phyloP scores from a whole-genome alignment of 1,140 invertebrate genomes.

The Formica exsecta region DNA sequence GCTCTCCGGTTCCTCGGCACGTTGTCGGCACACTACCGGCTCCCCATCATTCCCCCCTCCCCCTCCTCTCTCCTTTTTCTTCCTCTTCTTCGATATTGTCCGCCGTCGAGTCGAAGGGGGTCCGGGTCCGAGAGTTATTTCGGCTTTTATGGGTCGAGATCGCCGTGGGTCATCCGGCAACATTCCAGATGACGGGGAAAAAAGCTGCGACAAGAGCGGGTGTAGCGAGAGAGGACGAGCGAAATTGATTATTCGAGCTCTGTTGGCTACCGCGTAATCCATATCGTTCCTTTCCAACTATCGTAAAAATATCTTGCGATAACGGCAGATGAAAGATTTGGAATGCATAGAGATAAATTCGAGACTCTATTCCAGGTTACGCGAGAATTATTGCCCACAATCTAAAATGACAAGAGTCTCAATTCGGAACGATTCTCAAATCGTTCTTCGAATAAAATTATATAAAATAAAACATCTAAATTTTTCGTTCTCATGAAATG shows the following conservation, averaged over 20 bases:
- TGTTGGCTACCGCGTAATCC: conserved; percentile 39
- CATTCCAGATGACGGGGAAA: conserved; percentile 77
- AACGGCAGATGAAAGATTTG: conserved; percentile 12
- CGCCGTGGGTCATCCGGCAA: conserved; percentile 75
- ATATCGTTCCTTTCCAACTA: conserved; percentile 19
- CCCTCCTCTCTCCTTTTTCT: background rate
- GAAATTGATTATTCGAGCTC: conserved; percentile 59
- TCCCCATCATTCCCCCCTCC: conserved; percentile 5
- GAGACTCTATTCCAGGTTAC: background rate
- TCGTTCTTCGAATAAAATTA: background rate
- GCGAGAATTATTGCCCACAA: conserved; percentile 4
- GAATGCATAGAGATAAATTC: background rate
- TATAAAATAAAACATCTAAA: background rate
- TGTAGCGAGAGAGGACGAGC: conserved; percentile 38
- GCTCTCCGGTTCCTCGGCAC: conserved; percentile 52
- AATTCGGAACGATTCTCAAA: no score
- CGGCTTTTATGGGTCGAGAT: conserved; percentile 79
- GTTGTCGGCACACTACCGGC: conserved; percentile 37
- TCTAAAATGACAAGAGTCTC: background rate
- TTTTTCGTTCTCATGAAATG: background rate
- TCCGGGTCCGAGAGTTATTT: conserved; percentile 77
- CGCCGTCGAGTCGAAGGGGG: conserved; percentile 55
- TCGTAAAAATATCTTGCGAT: conserved; percentile 26
- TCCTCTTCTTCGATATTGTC: conserved; percentile 71
- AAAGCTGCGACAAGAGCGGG: conserved; percentile 49